phyloP scores from a whole-genome alignment of 2,797 vertebrate genomes.

The Poeciliopsis infans region DNA sequence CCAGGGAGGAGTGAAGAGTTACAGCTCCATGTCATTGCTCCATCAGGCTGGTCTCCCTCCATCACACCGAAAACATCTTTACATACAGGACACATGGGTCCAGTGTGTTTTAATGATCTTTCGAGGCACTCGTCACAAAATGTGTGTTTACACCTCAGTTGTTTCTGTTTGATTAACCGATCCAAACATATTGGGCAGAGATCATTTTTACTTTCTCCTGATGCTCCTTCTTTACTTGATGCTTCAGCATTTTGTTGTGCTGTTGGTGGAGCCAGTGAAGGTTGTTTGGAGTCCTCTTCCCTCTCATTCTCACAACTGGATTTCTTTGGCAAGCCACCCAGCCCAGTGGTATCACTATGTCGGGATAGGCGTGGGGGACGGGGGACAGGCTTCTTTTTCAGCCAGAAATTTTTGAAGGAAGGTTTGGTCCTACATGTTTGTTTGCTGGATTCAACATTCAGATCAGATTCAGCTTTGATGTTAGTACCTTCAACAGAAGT shows the following conservation, averaged over 20 bases:
- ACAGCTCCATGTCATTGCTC: rapidly evolving
- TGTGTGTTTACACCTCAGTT: conserved; percentile 69
- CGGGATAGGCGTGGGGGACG: neutral
- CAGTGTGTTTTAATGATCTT: neutral
- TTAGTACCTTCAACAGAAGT: neutral
- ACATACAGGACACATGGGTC: conserved; percentile 75
- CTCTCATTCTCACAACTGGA: neutral
- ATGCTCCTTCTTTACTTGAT: neutral
- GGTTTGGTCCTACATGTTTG: neutral
- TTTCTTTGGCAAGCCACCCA: conserved; percentile 14
- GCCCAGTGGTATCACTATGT: neutral
- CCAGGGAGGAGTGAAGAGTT: rapidly evolving
- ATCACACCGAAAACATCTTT: conserved; percentile 72
- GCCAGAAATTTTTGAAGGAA: rapidly evolving
- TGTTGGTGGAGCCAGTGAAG: neutral
- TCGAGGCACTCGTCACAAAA: conserved; percentile 73
- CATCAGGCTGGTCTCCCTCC: conserved; percentile 68
- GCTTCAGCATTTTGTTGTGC: neutral
- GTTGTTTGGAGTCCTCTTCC: neutral
- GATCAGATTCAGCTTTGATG: neutral
- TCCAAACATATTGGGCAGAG: conserved; percentile 73
- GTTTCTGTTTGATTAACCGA: conserved; percentile 26
- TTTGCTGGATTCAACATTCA: neutral
- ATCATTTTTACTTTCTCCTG: neutral
- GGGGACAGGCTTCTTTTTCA: conserved; percentile 59